Evolutionary conservation across 2,797 vertebrate species (phyloP), one percentile per base, ranked within the genome.

Genomic region (Gambusia yucatana): DNA sequence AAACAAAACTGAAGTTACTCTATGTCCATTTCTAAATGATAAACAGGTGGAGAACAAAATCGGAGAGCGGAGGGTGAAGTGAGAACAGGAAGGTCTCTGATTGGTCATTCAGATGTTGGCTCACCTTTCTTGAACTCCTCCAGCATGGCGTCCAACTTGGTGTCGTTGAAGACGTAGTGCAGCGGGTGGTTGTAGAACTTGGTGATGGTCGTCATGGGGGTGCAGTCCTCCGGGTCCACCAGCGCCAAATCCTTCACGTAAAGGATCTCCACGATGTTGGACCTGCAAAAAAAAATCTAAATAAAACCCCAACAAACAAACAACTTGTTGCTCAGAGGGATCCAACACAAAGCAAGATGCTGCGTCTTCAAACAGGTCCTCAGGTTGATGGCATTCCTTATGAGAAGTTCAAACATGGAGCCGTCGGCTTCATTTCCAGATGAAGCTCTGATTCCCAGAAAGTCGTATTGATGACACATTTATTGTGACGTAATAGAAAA

Each of bases 181-280:
- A 98, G 95, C 0, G 97, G 97, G 82, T 97, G 97, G 55, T 97
- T 98, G 95, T 98, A 98, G 94, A 98, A 98, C 83, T 97, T 97
- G 57, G 97, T 98, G 92, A 98, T 98, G 86, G 97, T 98, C 46
- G 96, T 97, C 93, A 98, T 96, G 0, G 97, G 97, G 1, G 97
- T 98, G 89, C 95, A 94, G 94, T 98, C 97, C 0, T 97, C 97
- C 0, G 97, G 97, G 73, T 98, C 97, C 72, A 97, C 97, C 88
- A 98, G 90, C 11, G 97, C 96, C 94, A 98, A 78, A 88, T 98
- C 97, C 63, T 98, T 98, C 77, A 97, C 95, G 0, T 97, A 98
- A 0, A 98, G 94, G 88, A 98, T 97, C 74, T 98, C 97, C 77
- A 98, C 96, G 1, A 98, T 97, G 93, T 98, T 98, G 84, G 97